These are phyloP conservation scores for Actinia tenebrosa DNA, from an alignment of 64 coral and sea anemone genomes.

Conservation along the genomic window DNA sequence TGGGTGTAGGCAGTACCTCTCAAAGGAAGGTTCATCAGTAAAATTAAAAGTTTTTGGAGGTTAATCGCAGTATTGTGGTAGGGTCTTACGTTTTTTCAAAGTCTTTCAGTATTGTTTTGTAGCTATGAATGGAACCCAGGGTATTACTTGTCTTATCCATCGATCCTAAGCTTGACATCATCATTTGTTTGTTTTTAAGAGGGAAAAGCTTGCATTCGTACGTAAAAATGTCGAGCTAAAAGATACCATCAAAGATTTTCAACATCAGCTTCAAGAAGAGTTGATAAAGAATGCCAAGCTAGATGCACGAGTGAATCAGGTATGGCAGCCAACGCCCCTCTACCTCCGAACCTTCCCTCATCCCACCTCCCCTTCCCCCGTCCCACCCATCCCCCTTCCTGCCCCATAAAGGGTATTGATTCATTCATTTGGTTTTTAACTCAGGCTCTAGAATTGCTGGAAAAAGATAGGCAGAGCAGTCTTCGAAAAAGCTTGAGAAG, in stretches of 20 bases:
- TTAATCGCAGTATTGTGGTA: no score
- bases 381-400: neutral
- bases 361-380: no score
- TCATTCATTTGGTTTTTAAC: neutral
- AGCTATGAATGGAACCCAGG: no score
- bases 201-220: neutral
- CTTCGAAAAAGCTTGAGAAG: neutral
- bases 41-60: no score
- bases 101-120: no score
- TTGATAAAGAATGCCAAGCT: neutral
- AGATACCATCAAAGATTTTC: neutral
- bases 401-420: neutral
- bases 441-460: slow-evolving; percentile 2
- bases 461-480: neutral
- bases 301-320: neutral
- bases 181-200: neutral
- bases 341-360: neutral
- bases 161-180: no score
- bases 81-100: no score
- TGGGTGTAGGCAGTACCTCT: no score
- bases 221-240: neutral
- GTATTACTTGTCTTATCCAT: no score
- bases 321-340: neutral
- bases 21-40: no score
- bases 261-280: neutral